A percentile compares a stretch with the other conserved stretches of the same genome.
These are phyloP conservation scores for Heloderma charlesbogerti DNA, from an alignment of 2,113 vertebrate species.

Conservation along the genomic window DNA sequence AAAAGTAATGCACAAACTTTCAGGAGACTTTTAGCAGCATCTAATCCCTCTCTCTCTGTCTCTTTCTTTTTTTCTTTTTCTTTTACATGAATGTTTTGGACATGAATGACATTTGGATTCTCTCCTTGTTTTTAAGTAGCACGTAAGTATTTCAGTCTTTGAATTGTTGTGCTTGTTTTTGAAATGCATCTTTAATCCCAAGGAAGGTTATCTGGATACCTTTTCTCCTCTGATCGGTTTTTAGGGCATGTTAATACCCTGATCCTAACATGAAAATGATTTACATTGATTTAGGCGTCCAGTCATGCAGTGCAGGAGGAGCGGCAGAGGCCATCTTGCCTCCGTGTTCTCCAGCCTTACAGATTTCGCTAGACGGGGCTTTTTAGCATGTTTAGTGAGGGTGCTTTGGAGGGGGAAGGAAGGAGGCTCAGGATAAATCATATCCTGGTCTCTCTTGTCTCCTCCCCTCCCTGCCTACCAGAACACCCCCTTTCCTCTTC, in stretches of 20 bases:
- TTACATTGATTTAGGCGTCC: background rate
- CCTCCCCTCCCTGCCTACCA: too few species aligned
- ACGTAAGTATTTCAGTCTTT: constrained; percentile 81
- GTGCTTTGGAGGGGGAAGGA: too few species aligned
- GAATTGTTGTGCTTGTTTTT: background rate
- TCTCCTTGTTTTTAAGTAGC: constrained; percentile 67
- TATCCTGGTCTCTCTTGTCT: too few species aligned
- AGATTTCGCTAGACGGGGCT: too few species aligned
- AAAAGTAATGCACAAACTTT: background rate
- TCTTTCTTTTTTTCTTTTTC: constrained; percentile 57
- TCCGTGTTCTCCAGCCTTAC: too few species aligned
- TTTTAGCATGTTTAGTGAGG: too few species aligned
- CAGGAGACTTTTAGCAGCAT: background rate
- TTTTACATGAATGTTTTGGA: constrained; percentile 54
- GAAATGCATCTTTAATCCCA: constrained; percentile 24
- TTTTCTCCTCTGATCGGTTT: background rate
- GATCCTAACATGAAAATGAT: background rate
- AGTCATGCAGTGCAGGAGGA: background rate
- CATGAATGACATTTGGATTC: constrained; percentile 57
- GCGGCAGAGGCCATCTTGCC: too few species aligned
- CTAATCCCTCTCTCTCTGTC: constrained; percentile 13
- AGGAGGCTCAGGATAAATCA: too few species aligned
- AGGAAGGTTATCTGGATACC: background rate
- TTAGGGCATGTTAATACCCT: background rate
- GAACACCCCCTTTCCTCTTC: too few species aligned